phyloP scores from a whole-genome alignment of 2,113 vertebrate genomes.

The Myrmecobius fasciatus region DNA sequence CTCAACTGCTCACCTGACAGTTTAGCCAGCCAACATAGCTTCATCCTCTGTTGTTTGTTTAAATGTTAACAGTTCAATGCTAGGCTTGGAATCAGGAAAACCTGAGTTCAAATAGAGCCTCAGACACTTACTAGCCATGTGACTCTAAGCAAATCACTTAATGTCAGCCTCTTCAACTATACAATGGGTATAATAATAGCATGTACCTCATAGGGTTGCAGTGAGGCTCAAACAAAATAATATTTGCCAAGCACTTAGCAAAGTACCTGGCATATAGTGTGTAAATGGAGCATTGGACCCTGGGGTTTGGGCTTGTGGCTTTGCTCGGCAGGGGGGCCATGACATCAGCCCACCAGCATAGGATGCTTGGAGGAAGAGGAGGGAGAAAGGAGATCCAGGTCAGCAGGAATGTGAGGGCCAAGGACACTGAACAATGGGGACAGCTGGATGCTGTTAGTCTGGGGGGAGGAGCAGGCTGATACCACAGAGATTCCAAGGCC shows the following conservation, averaged over 20 bases:
- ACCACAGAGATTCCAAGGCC: slow-evolving; percentile 6
- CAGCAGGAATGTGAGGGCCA: neutral
- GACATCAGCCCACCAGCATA: neutral
- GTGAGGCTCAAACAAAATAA: neutral
- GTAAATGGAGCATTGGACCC: neutral
- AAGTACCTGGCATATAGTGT: no score
- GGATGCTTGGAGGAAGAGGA: neutral
- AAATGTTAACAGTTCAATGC: neutral
- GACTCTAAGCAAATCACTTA: no score
- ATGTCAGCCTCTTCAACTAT: no score
- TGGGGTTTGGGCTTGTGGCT: neutral
- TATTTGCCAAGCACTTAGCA: no score
- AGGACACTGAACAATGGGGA: neutral
- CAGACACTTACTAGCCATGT: neutral
- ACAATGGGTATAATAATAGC: neutral
- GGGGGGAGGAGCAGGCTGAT: neutral
- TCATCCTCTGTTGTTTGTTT: neutral
- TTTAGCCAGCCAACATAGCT: neutral
- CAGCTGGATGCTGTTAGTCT: neutral
- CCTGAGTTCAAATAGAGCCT: neutral
- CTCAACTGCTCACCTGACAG: no score
- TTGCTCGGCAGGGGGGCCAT: neutral
- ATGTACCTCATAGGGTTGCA: neutral
- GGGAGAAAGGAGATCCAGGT: neutral
- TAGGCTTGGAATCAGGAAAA: neutral